Evolutionary conservation across 2,797 vertebrate species (phyloP), one percentile per base, ranked within the genome.

Genomic region (Gouania willdenowi): DNA sequence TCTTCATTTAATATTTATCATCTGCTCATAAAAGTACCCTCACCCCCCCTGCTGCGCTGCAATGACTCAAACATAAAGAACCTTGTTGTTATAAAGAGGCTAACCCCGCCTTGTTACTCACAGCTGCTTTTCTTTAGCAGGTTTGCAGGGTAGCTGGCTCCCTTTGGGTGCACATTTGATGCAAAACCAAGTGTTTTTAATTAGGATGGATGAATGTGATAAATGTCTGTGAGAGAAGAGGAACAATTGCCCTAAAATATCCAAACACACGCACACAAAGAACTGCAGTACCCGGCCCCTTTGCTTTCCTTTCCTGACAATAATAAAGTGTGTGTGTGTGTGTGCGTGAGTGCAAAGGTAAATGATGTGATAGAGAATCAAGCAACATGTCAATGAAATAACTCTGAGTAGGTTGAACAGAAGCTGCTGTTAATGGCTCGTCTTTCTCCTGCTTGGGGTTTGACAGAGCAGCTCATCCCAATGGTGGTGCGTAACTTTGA

Each of bases 401-500:
- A n/a, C n/a, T n/a, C n/a, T n/a, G n/a, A n/a, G n/a, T n/a, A 4
- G 14, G 6, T 24, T 26, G 58, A 59, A 61, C 45, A 15, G 29
- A 55, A 81, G 66, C 80, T 50, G 27, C 48, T 79, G 73, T 67
- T 81, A 31, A 46, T 74, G 71, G 81, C n/a, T n/a, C n/a, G n/a
- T n/a, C n/a, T n/a, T n/a, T n/a, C n/a, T n/a, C n/a, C n/a, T n/a
- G n/a, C n/a, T n/a, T n/a, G n/a, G n/a, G n/a, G n/a, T n/a, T n/a
- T n/a, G n/a, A n/a, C n/a, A n/a, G n/a, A n/a, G n/a, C n/a, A n/a
- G n/a, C n/a, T n/a, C 32, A 75, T 73, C 66, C 68, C 71, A 83
- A 88, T 82, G 77, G 84, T 82, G 79, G 84, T 81, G 84, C 78
- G 87, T 87, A 89, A 85, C 84, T 87, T 87, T 83, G 87, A 89